Conservation (phyloP, 2,113 vertebrate species). For the Osmerus eperlanus region DNA sequence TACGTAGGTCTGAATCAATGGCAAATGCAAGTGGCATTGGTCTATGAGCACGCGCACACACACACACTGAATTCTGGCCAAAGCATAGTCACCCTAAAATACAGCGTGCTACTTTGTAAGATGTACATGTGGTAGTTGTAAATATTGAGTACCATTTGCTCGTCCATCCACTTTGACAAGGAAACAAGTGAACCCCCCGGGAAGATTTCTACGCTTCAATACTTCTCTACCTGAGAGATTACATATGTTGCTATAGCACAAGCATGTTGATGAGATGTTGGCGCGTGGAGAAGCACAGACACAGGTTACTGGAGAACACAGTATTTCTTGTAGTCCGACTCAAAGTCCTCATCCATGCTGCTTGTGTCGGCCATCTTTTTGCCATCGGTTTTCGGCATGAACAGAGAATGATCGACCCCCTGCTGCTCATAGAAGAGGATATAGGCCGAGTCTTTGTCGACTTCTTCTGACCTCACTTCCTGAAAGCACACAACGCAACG, state of each 20-base stretch:
- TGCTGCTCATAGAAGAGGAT: constrained; percentile 91
- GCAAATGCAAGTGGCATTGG: neutral
- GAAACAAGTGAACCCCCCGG: neutral
- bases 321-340: constrained; percentile 88
- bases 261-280: constrained; percentile 1
- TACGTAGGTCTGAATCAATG: neutral
- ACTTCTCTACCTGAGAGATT: constrained; percentile 32
- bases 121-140: neutral
- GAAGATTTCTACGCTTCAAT: constrained; percentile 2
- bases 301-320: constrained; percentile 79
- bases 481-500: constrained; percentile 46
- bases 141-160: constrained; percentile 3
- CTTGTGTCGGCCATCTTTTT: constrained; percentile 90
- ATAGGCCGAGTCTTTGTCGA: constrained; percentile 87
- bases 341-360: constrained; percentile 91
- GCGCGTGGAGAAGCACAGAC: constrained; percentile 9
- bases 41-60: neutral
- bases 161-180: neutral
- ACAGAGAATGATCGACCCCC: constrained; percentile 84
- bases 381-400: constrained; percentile 86
- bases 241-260: constrained; percentile 1
- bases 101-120: neutral
- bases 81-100: neutral
- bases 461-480: constrained; percentile 84
- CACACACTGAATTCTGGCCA: neutral